These are phyloP conservation scores for Scelioninae gen. 2 DNA, from an alignment of 2,888 invertebrate genomes.

Conservation along the genomic window DNA sequence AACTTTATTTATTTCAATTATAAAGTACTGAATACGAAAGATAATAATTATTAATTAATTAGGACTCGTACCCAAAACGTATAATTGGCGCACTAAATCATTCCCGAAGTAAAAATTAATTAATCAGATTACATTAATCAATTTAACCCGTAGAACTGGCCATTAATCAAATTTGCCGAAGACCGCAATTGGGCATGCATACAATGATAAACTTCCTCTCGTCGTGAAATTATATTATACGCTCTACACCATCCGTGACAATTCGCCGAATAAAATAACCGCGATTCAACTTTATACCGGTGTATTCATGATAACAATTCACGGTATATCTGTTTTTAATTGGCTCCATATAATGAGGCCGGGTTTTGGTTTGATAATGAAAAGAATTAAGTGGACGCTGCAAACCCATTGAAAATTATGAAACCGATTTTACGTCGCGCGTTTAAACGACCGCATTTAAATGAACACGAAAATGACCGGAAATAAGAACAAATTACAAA, in stretches of 20 bases:
- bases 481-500: no score
- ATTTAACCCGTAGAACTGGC: not conserved
- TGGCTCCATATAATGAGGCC: constrained; percentile 11
- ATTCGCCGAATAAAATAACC: constrained; percentile 7
- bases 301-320: constrained; percentile 10
- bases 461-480: no score
- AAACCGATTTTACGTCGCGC: no score
- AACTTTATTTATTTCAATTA: no score
- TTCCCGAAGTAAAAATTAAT: no score
- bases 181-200: constrained; percentile 10
- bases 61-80: no score
- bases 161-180: constrained; percentile 18
- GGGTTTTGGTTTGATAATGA: constrained; percentile 14
- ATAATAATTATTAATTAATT: no score
- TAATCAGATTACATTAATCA: constrained; percentile 12
- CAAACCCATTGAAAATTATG: not conserved
- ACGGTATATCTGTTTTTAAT: constrained; percentile 17
- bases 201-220: constrained; percentile 12
- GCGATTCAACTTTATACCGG: constrained; percentile 10
- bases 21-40: no score
- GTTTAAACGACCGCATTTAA: no score
- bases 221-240: constrained; percentile 24
- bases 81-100: no score
- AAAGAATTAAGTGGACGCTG: constrained; percentile 16
- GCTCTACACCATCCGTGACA: constrained; percentile 8